A percentile compares a stretch with the other conserved stretches of the same genome.
These are phyloP conservation scores for Drosophila athabasca DNA, from an alignment of 1,140 invertebrate species.

Conservation along the genomic window DNA sequence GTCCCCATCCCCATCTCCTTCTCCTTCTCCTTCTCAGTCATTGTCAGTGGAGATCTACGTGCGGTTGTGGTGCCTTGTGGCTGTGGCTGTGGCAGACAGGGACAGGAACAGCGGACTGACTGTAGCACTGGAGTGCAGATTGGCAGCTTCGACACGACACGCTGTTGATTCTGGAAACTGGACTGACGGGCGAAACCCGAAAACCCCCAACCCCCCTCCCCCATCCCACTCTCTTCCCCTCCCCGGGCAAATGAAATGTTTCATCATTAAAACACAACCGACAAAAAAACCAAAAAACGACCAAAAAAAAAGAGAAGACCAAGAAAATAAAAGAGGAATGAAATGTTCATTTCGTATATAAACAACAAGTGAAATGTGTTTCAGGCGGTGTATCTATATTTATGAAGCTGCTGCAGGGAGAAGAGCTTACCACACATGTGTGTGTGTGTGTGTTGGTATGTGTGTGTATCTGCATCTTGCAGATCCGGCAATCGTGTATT, in stretches of 20 bases:
- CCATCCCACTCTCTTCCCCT: constrained; percentile 13
- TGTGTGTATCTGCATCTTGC: constrained; percentile 26
- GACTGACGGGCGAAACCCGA: constrained; percentile 59
- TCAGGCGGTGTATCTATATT: constrained; percentile 32
- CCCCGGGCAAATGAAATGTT: constrained; percentile 33
- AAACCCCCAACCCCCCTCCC: not conserved
- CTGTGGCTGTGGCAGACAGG: constrained; percentile 7
- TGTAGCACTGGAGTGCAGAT: constrained; percentile 42
- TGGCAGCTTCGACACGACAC: constrained; percentile 38
- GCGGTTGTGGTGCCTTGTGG: constrained; percentile 15
- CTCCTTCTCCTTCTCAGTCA: constrained; percentile 10
- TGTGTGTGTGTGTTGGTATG: constrained; percentile 31
- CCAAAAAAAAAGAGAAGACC: constrained; percentile 1
- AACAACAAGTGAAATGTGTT: constrained; percentile 62
- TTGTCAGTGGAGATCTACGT: constrained; percentile 18
- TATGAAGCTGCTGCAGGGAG: constrained; percentile 35
- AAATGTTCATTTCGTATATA: constrained; percentile 46
- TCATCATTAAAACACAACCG: constrained; percentile 56
- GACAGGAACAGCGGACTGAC: no score
- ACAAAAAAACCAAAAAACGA: no score
- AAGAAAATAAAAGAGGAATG: constrained; percentile 41
- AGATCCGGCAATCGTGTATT: no score
- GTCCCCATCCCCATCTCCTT: not conserved
- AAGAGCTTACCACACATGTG: constrained; percentile 34
- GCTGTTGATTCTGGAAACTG: constrained; percentile 64